Evolutionary conservation across 2,797 vertebrate genomes (phyloP).

Genomic region (Spinibarbus caldwelli): DNA sequence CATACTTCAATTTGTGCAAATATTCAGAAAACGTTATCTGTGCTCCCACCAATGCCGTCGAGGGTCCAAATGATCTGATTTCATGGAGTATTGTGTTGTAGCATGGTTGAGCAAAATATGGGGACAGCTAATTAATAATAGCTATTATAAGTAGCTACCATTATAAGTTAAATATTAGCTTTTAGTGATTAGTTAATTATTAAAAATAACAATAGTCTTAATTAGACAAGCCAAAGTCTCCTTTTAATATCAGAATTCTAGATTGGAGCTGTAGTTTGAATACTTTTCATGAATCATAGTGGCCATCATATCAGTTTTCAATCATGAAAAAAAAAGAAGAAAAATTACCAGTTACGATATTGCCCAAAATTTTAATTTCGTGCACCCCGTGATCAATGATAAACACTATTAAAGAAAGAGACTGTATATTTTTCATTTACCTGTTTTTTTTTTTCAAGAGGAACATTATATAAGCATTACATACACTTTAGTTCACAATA

Average conservation of each 20-base stretch:
- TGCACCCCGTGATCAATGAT: background rate
- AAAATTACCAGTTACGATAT: background rate
- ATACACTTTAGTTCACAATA: background rate
- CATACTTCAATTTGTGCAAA: background rate
- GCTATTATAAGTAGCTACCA: background rate
- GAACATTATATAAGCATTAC: background rate
- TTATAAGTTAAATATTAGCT: background rate
- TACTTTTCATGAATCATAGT: background rate
- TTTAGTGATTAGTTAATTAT: background rate
- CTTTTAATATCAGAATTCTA: background rate
- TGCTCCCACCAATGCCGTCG: background rate
- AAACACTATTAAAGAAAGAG: background rate
- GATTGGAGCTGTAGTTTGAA: background rate
- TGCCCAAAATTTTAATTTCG: background rate
- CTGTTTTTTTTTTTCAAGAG: background rate
- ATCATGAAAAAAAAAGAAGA: background rate
- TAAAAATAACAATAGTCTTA: background rate
- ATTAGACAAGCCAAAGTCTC: no score
- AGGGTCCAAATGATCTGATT: background rate
- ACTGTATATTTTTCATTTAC: background rate
- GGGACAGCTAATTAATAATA: no score
- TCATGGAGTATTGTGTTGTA: background rate
- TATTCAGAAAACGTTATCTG: background rate
- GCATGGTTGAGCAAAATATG: background rate
- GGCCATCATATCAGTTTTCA: background rate